Evolutionary conservation across 2,888 invertebrate species (phyloP).

Genomic region (Acleris holmiana): DNA sequence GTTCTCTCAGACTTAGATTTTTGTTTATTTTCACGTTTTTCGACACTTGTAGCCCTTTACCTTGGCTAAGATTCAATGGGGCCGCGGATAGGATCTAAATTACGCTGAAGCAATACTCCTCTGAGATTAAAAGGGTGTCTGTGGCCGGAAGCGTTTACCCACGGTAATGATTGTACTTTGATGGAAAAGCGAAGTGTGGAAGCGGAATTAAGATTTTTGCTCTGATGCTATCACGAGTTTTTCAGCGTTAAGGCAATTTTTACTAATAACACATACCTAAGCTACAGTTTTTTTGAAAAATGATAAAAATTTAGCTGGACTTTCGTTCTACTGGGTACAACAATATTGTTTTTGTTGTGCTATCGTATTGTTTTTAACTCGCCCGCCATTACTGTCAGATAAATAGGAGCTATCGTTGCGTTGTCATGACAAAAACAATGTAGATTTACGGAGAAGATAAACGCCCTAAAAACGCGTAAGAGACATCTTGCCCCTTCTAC

Average conservation of each 20-base stretch:
- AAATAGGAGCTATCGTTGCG: no score
- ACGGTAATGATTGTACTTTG: conserved; percentile 40
- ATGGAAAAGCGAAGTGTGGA: conserved; percentile 20
- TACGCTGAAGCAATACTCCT: conserved; percentile 75
- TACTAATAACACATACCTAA: no score
- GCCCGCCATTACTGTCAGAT: no score
- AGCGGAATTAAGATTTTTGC: conserved; percentile 22
- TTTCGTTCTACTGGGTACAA: no score
- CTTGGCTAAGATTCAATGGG: conserved; percentile 67
- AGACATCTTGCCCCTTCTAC: no score
- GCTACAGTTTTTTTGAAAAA: no score
- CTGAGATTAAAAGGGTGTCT: conserved; percentile 80
- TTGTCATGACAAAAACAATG: no score
- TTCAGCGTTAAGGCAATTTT: not conserved
- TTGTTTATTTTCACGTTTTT: conserved; percentile 62
- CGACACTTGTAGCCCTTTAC: conserved; percentile 66
- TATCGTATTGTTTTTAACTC: no score
- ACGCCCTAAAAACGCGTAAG: no score
- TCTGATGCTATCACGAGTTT: conserved; percentile 8
- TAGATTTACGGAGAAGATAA: no score
- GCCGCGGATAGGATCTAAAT: conserved; percentile 78
- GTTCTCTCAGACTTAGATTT: conserved; percentile 59
- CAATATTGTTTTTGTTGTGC: no score
- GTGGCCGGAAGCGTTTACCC: conserved; percentile 61
- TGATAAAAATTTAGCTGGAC: no score